Percentiles rank a stretch among this genome's conserved stretches.
phyloP scores from a whole-genome alignment of 2,113 vertebrate species.

The Hystrix brachyura region DNA sequence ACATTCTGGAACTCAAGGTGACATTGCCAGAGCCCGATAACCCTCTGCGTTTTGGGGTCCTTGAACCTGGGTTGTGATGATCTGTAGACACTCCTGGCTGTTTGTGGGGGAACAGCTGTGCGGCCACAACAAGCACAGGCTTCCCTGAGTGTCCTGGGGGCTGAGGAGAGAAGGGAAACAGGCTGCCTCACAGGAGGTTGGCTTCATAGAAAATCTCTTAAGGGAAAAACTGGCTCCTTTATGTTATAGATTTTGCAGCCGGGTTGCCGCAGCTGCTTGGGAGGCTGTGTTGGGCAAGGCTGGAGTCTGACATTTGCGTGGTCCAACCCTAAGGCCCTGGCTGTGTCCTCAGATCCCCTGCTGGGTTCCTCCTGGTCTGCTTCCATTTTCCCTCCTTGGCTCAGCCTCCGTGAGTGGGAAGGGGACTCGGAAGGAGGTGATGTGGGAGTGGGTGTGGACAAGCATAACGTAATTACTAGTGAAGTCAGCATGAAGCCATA shows the following conservation, averaged over 20 bases:
- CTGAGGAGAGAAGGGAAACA: background rate
- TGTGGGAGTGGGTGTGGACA: slow-evolving; percentile 77
- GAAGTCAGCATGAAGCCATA: slow-evolving; percentile 64
- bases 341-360: slow-evolving; percentile 50
- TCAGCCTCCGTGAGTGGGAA: slow-evolving; percentile 64
- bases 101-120: background rate
- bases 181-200: no score
- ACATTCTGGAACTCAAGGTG: background rate
- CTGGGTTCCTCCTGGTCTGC: slow-evolving; percentile 44
- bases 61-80: background rate
- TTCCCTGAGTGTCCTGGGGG: accelerated
- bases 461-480: slow-evolving; percentile 71
- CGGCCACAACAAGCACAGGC: background rate
- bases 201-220: background rate
- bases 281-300: background rate
- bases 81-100: background rate
- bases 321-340: background rate
- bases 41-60: background rate
- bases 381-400: slow-evolving; percentile 69
- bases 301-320: background rate
- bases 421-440: slow-evolving; percentile 52
- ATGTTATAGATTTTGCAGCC: background rate
- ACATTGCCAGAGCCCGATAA: background rate
- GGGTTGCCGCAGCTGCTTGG: background rate
- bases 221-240: background rate